These are phyloP conservation scores for Drosophila athabasca DNA, from an alignment of 1,140 invertebrate genomes.

Conservation along the genomic window DNA sequence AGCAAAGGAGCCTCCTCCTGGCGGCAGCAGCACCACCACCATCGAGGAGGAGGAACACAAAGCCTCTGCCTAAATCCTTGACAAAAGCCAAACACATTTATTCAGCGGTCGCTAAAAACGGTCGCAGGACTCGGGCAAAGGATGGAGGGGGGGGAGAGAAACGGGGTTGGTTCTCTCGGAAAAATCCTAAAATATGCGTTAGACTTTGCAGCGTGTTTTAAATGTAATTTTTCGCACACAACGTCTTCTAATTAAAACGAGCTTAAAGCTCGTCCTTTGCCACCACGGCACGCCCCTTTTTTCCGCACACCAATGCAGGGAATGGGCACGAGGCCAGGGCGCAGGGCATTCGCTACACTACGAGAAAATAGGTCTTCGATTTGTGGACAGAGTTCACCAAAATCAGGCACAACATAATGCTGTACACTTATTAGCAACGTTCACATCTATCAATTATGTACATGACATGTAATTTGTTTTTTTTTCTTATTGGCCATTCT, in stretches of 20 bases:
- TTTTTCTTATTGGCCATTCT: too few relatives aligned
- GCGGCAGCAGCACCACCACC: neutral
- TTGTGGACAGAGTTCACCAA: too few relatives aligned
- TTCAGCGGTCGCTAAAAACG: constrained; percentile 66
- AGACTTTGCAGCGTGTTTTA: constrained; percentile 65
- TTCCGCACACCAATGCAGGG: constrained; percentile 42
- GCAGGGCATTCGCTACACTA: too few relatives aligned
- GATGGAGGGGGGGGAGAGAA: neutral
- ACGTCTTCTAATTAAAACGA: constrained; percentile 81
- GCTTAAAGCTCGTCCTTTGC: constrained; percentile 62
- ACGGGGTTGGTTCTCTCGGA: neutral
- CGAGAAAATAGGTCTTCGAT: too few relatives aligned
- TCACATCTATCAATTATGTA: too few relatives aligned
- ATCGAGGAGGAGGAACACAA: constrained; percentile 40
- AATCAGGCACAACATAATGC: too few relatives aligned
- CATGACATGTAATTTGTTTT: too few relatives aligned
- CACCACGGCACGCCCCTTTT: constrained; percentile 27
- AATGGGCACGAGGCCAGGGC: constrained; percentile 60
- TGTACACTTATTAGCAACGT: too few relatives aligned
- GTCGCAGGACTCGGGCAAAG: constrained; percentile 12
- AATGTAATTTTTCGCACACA: constrained; percentile 72
- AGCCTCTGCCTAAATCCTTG: constrained; percentile 70
- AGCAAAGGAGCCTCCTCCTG: constrained; percentile 36
- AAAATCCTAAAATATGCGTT: constrained; percentile 81
- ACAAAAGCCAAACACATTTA: constrained; percentile 82